Conservation (phyloP, 1,140 invertebrate genomes). For the Ectropis grisescens region DNA sequence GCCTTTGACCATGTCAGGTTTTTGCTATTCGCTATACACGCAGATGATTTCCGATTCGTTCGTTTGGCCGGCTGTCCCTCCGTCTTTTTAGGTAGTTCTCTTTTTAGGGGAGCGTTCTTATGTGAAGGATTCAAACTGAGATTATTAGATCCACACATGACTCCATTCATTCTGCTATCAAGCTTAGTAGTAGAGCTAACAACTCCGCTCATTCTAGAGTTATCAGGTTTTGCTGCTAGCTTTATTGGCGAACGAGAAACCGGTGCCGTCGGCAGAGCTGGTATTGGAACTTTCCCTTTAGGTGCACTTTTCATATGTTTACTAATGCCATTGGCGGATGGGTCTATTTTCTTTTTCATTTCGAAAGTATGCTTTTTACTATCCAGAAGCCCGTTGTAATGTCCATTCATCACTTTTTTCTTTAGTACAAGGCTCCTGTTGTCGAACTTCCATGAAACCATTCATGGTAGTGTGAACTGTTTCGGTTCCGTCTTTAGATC, state of each 20-base stretch:
- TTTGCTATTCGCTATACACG: conserved; percentile 62
- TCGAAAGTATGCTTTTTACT: conserved; percentile 32
- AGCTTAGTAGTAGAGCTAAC: conserved; percentile 56
- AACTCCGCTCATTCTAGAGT: conserved; percentile 34
- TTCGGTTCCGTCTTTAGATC: conserved; percentile 35
- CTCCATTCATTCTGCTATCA: conserved; percentile 58
- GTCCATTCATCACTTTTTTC: conserved; percentile 23
- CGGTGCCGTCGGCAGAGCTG: conserved; percentile 28
- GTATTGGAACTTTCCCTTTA: conserved; percentile 42
- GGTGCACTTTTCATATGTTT: conserved; percentile 18
- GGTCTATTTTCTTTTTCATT: conserved; percentile 30
- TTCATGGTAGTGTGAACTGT: conserved; percentile 34
- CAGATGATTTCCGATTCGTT: conserved; percentile 58
- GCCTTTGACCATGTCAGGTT: conserved; percentile 64
- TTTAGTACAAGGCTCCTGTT: conserved; percentile 31
- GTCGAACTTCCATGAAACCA: conserved; percentile 45
- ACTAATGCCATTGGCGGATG: conserved; percentile 43
- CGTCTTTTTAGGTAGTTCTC: conserved; percentile 37
- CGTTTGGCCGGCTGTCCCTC: conserved; percentile 27
- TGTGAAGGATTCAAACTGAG: conserved; percentile 34
- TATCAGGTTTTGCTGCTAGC: conserved; percentile 25
- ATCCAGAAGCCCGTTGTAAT: conserved; percentile 35
- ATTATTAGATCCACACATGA: conserved; percentile 56
- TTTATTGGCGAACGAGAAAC: conserved; percentile 36
- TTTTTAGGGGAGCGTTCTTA: conserved; percentile 30